Evolutionary conservation across 2,888 invertebrate species (phyloP).

Genomic region (Resseliella maxima): DNA sequence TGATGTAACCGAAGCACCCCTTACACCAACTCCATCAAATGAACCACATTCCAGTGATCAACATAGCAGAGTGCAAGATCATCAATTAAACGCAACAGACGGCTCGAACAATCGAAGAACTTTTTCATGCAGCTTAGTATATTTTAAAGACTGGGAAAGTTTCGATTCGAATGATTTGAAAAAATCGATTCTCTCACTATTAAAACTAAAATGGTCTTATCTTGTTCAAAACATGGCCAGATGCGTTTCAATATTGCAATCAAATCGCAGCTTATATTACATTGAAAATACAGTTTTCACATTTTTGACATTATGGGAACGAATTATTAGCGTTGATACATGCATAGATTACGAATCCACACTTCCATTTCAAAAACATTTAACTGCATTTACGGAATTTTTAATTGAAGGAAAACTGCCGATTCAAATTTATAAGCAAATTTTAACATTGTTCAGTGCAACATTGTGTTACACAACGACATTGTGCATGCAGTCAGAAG

Average conservation of each 20-base stretch:
- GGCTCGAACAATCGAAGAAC: conserved; percentile 61
- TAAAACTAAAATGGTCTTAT: conserved; percentile 87
- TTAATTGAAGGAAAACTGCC: conserved; percentile 78
- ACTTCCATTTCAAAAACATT: conserved; percentile 86
- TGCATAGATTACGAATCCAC: conserved; percentile 90
- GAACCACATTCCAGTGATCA: neutral
- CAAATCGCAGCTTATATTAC: conserved; percentile 63
- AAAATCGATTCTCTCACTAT: conserved; percentile 84
- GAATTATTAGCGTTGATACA: conserved; percentile 89
- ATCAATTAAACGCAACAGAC: conserved; percentile 71
- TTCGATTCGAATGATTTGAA: conserved; percentile 88
- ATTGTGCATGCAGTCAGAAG: conserved; percentile 80
- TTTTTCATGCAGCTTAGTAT: conserved; percentile 57
- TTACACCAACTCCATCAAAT: conserved; percentile 57
- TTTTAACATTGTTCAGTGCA: conserved; percentile 87
- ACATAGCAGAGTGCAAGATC: neutral
- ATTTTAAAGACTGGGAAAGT: conserved; percentile 81
- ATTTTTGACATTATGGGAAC: conserved; percentile 88
- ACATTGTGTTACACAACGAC: conserved; percentile 92
- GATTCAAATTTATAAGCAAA: conserved; percentile 84
- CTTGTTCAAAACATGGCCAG: conserved; percentile 76
- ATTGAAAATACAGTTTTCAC: conserved; percentile 81
- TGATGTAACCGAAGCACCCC: neutral
- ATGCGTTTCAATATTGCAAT: conserved; percentile 61
- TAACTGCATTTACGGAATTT: conserved; percentile 82